Evolutionary conservation across 2,113 vertebrate species (phyloP), one percentile per base, ranked within the genome.

Genomic region (Tachycineta bicolor): DNA sequence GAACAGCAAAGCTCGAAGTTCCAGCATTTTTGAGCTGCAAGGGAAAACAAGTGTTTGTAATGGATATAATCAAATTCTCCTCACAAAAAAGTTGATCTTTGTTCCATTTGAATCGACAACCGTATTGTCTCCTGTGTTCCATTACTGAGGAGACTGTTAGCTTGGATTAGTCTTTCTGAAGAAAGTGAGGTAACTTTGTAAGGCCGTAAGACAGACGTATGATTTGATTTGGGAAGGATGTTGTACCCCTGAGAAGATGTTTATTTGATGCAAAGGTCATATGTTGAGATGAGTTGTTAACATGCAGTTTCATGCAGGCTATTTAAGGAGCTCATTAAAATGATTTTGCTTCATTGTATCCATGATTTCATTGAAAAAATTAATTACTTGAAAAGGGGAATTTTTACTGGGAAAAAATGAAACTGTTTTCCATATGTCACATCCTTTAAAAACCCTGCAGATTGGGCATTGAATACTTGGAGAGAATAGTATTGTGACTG

Each of bases 241-340:
- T 56, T 91, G 39, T 47, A 55, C 70, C 50, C 52, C 65, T 87
- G 78, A 73, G 69, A 79, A 83, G 83, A 47, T 80, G 63, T 46
- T 94, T 89, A 25, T 80, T 85, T 96, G 84, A 84, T 93, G 69
- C 34, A 74, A 83, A 83, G 71, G 55, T 84, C 0, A 0, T 69
- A 67, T 9, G 6, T 63, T 77, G 78, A 89, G 77, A 81, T 74
- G 47, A 88, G 81, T 73, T 85, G 78, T 80, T 93, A 83, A 24
- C 18, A 16, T 93, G 52, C 46, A 74, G 75, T 82, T 93, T 85
- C 90, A 46, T 88, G 59, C 50, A 74, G 43, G 55, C 67, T 96
- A 33, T 64, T 91, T 93, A 93, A 91, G 26, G 39, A 83, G 33
- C 46, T 96, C 70, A 76, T 97, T 91, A 83, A 91, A 95, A 88